These are phyloP conservation scores for Zaprionus ornatus DNA, from an alignment of 1,140 invertebrate genomes.

Conservation along the genomic window DNA sequence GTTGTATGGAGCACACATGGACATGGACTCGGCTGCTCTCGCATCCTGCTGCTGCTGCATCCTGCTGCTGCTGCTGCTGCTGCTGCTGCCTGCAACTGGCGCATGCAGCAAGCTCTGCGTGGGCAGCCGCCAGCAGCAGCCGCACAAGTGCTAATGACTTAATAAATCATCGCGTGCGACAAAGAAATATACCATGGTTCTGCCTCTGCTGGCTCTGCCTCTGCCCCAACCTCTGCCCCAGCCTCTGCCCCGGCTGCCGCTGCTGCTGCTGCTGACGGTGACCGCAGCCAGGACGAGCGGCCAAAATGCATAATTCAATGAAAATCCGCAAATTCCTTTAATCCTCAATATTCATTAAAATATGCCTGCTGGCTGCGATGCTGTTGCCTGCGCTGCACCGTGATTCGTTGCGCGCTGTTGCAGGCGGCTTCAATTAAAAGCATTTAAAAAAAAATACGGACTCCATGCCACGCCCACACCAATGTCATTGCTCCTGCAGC, in stretches of 20 bases:
- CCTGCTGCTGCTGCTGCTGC: constrained; percentile 5
- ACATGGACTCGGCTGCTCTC: constrained; percentile 19
- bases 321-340: constrained; percentile 84
- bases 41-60: constrained; percentile 31
- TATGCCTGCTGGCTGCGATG: constrained; percentile 60
- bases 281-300: constrained; percentile 51
- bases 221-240: constrained; percentile 13
- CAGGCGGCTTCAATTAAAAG: constrained; percentile 70
- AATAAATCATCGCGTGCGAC: constrained; percentile 83
- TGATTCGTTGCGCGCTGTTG: constrained; percentile 32
- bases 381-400: constrained; percentile 6
- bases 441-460: constrained; percentile 58
- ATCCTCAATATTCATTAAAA: constrained; percentile 84
- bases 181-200: constrained; percentile 76
- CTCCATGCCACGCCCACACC: constrained; percentile 24
- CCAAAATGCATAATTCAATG: constrained; percentile 83
- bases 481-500: neutral
- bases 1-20: constrained; percentile 61
- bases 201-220: constrained; percentile 15
- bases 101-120: constrained; percentile 49
- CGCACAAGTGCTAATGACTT: constrained; percentile 83
- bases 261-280: constrained; percentile 39
- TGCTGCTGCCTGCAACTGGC: constrained; percentile 31
- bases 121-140: constrained; percentile 60
- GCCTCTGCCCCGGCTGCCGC: constrained; percentile 29